Evolutionary conservation across 2,888 invertebrate species (phyloP).

Genomic region (Chymomyza fuscimana): DNA sequence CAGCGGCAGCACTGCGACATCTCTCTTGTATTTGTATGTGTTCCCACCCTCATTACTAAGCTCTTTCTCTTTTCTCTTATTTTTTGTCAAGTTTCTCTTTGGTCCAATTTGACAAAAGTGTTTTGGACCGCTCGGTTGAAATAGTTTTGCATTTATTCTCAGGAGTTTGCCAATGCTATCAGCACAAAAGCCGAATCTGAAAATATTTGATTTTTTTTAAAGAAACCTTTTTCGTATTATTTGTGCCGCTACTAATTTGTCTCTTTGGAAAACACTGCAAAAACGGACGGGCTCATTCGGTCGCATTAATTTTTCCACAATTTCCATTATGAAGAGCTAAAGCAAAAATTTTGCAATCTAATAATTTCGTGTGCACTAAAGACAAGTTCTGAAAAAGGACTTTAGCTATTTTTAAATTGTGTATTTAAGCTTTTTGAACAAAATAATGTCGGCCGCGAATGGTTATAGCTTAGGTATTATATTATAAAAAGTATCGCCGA

Average conservation of each 20-base stretch:
- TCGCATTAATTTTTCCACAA: too few relatives aligned
- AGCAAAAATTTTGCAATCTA: too few relatives aligned
- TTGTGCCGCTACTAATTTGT: background rate
- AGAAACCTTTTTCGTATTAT: background rate
- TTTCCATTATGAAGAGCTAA: too few relatives aligned
- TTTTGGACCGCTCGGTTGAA: background rate
- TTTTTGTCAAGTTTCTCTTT: conserved; percentile 31
- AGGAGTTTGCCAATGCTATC: background rate
- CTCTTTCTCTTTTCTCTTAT: conserved; percentile 49
- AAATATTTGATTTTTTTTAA: background rate
- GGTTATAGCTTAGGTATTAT: too few relatives aligned
- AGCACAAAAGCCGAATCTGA: background rate
- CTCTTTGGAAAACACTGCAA: background rate
- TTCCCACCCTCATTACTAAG: conserved; percentile 34
- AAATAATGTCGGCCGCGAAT: too few relatives aligned
- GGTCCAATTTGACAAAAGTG: background rate
- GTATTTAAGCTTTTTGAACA: too few relatives aligned
- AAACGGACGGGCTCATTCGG: too few relatives aligned
- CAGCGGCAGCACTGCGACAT: conserved; percentile 27
- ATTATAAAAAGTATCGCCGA: too few relatives aligned
- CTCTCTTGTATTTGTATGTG: conserved; percentile 24
- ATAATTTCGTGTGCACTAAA: too few relatives aligned
- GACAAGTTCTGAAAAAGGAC: too few relatives aligned
- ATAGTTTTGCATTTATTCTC: conserved; percentile 14
- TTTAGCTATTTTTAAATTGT: too few relatives aligned